Conservation (phyloP, 2,888 invertebrate species). For the Eucriotettix oculatus region DNA sequence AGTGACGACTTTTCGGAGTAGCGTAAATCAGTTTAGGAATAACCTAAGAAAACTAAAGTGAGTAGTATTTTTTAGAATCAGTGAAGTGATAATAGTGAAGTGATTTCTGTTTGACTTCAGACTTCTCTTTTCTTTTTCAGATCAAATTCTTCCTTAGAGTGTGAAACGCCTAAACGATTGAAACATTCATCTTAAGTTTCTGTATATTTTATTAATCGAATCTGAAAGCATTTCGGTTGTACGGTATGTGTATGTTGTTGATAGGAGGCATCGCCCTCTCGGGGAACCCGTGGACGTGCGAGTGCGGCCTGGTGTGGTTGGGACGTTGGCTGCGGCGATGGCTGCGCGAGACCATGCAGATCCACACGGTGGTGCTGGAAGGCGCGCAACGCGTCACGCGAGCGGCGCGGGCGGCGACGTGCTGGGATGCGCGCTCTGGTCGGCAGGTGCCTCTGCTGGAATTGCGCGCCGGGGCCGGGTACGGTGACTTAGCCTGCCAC, state of each 20-base stretch:
- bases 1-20: no score
- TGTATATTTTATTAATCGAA: no score
- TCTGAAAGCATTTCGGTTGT: no score
- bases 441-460: slow-evolving; percentile 49
- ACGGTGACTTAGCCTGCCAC: slow-evolving; percentile 64
- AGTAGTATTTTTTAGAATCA: no score
- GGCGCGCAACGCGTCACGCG: slow-evolving; percentile 27
- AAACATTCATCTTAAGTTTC: no score
- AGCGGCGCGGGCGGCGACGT: slow-evolving; percentile 47
- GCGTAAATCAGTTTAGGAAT: no score
- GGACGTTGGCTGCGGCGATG: slow-evolving; percentile 80
- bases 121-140: no score
- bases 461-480: slow-evolving; percentile 35
- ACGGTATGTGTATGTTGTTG: slow-evolving; percentile 13
- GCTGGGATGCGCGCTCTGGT: slow-evolving; percentile 45
- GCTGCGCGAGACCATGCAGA: slow-evolving; percentile 69
- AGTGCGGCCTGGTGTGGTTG: slow-evolving; percentile 78
- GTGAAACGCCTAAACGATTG: no score
- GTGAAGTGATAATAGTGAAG: no score
- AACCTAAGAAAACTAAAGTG: no score
- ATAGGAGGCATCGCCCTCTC: slow-evolving; percentile 68
- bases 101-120: no score
- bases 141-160: no score
- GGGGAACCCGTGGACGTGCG: slow-evolving; percentile 72
- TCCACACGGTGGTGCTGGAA: slow-evolving; percentile 41